These are phyloP conservation scores for Caranx melampygus DNA, from an alignment of 2,113 vertebrate species.

Conservation along the genomic window DNA sequence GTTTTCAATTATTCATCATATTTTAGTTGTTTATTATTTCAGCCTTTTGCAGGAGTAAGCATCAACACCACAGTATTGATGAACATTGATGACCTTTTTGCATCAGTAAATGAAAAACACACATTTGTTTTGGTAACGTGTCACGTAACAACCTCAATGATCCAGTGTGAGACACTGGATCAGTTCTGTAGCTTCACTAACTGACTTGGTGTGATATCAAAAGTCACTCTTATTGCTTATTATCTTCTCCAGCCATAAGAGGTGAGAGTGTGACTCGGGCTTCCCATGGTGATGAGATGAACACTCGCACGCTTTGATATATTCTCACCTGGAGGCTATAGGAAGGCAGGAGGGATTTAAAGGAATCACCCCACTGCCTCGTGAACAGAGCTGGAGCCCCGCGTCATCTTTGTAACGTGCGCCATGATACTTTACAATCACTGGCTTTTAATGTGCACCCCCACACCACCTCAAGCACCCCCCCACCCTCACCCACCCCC, in stretches of 20 bases:
- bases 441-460: constrained; percentile 43
- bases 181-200: background rate
- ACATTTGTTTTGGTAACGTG: background rate
- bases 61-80: background rate
- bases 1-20: background rate
- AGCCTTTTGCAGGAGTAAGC: background rate
- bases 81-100: background rate
- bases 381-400: constrained; percentile 34
- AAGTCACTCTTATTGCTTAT: constrained; percentile 3
- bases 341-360: constrained; percentile 26
- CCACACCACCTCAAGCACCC: background rate
- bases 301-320: constrained; percentile 39
- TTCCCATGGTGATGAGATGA: constrained; percentile 20
- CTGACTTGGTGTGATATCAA: background rate
- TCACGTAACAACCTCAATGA: background rate
- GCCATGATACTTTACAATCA: constrained; percentile 5
- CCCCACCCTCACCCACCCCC: no score
- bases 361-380: constrained; percentile 24
- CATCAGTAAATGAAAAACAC: background rate
- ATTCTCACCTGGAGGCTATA: constrained; percentile 53
- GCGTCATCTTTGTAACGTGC: constrained; percentile 22
- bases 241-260: constrained; percentile 15
- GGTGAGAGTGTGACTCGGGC: background rate
- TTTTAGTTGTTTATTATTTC: background rate
- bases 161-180: background rate